A percentile compares a stretch with the other conserved stretches of the same genome.
These are phyloP conservation scores for Anadara kagoshimensis DNA, from an alignment of 1,140 invertebrate genomes.

Conservation along the genomic window DNA sequence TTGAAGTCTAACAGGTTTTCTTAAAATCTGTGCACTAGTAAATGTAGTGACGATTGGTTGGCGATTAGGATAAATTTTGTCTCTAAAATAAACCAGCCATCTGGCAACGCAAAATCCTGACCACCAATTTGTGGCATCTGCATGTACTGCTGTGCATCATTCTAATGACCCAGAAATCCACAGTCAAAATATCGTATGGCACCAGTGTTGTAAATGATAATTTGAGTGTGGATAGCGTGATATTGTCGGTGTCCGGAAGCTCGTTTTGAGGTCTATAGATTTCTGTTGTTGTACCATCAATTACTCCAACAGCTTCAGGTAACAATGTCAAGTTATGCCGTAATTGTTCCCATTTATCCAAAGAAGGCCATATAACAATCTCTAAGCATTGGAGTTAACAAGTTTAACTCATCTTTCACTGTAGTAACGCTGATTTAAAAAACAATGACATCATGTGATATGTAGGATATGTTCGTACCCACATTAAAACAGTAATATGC, in stretches of 20 bases:
- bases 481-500: too few relatives aligned
- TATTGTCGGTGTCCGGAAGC: constrained; percentile 23
- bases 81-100: too few relatives aligned
- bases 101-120: too few relatives aligned
- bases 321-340: not conserved
- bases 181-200: constrained; percentile 12
- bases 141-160: constrained; percentile 6
- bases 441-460: not conserved
- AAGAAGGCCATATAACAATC: too few relatives aligned
- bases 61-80: too few relatives aligned
- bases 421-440: constrained; percentile 6
- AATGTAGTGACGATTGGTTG: too few relatives aligned
- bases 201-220: constrained; percentile 19
- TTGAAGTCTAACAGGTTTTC: too few relatives aligned
- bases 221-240: constrained; percentile 27
- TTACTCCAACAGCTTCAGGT: constrained; percentile 1
- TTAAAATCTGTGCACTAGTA: too few relatives aligned
- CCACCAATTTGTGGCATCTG: not conserved
- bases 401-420: not conserved
- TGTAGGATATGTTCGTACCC: constrained; percentile 1
- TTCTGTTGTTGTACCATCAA: constrained; percentile 20
- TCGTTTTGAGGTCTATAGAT: constrained; percentile 22
- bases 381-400: not conserved
- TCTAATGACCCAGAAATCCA: constrained; percentile 19
- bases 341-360: too few relatives aligned